Evolutionary conservation across 2,797 vertebrate species (phyloP).

Genomic region (Ctenopoma multispine): DNA sequence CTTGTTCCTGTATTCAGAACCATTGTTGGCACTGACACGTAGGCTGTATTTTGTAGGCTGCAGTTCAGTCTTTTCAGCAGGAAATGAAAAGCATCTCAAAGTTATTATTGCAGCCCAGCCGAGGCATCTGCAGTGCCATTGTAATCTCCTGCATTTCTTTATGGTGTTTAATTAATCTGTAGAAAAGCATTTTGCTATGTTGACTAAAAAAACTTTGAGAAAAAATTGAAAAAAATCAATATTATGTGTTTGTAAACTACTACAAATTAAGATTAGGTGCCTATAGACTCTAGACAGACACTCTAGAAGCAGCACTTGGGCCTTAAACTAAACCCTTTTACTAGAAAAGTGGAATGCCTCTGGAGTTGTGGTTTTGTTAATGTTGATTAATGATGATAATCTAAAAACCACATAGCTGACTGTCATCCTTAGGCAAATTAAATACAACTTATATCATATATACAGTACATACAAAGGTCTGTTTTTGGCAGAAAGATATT

Average conservation of each 20-base stretch:
- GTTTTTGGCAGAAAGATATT: not conserved
- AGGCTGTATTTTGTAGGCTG: not conserved
- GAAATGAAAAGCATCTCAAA: constrained; percentile 14
- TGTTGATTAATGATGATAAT: no score
- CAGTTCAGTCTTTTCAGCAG: constrained; percentile 14
- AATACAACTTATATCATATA: not conserved
- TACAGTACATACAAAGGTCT: not conserved
- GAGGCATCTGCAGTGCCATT: not conserved
- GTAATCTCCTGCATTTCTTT: not conserved
- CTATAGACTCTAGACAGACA: not conserved
- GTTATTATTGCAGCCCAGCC: not conserved
- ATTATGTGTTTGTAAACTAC: not conserved
- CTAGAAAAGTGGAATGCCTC: not conserved
- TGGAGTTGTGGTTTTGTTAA: not conserved
- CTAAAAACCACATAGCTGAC: not conserved
- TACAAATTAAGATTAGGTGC: not conserved
- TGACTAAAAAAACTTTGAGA: not conserved
- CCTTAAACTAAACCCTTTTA: not conserved
- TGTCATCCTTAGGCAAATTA: not conserved
- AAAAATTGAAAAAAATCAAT: not conserved
- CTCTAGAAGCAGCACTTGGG: not conserved
- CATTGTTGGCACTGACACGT: constrained; percentile 2
- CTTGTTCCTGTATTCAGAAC: constrained; percentile 14
- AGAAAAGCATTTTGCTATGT: not conserved
- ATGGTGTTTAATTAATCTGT: not conserved